Base-by-base conservation (phyloP, 2,888 invertebrate genomes). In the Lycia hirtaria region DNA sequence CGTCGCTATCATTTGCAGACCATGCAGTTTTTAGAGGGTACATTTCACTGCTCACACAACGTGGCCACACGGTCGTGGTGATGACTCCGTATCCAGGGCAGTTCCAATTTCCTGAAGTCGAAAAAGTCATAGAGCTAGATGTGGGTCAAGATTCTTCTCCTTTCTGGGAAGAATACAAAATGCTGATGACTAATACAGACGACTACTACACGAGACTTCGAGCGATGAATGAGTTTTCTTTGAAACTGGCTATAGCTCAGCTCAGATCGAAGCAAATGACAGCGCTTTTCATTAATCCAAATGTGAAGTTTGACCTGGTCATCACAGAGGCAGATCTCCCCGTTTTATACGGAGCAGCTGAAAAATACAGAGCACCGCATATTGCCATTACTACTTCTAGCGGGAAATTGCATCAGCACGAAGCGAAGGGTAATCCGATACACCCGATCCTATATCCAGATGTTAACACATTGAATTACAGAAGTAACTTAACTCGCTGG, bases 301-400 rank as follows among this genome's bases (percentile, higher is more conserved):
- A 86, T 24, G 76, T 91, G 20, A 83, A 85, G 52, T 94, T 94
- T 64, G 94, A 94, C 73, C 70, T 94, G 26, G 88, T 94, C 0
- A 78, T 94, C 32, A 85, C 92, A 2, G 94, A 94, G 75, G 87
- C 90, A n/a, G 83, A 93, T 5, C 80, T 89, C 3, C 93, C 93
- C 0, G 50, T 92, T 0, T 69, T 92, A 32, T 92, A 91, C 53
- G 93, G 88, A 0, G 87, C 92, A 15, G 92, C 93, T 15, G 87
- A 93, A 35, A 92, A 92, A 64, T 94, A 94, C 68, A 75, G 90
- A 26, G 88, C 83, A 20, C 93, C 94, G 3, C 87, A 93, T 35
- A 92, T 94, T 53, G 85, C 92, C 3, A 87, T 94, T 4, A 87
- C 92, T 5, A 82, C 93, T 0, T 78, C 92, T 5, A 92, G 87